A percentile compares a stretch with the other conserved stretches of the same genome.
phyloP scores from a whole-genome alignment of 2,888 invertebrate genomes.

The Andrena trimmerana region DNA sequence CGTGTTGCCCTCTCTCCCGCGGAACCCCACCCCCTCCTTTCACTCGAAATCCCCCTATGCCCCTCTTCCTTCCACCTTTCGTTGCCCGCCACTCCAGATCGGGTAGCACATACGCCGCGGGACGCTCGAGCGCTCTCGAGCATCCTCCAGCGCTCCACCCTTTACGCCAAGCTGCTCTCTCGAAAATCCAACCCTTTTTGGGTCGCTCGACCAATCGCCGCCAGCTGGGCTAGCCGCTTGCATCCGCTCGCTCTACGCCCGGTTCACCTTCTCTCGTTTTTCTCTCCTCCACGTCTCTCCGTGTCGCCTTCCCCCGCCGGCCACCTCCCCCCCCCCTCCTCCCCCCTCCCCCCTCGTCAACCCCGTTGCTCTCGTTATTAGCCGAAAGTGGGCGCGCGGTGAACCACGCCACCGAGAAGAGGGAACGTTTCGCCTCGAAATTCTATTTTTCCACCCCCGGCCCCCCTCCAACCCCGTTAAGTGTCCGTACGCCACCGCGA shows the following conservation, averaged over 20 bases:
- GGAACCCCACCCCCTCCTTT: conserved; percentile 2
- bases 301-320: conserved; percentile 27
- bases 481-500: conserved; percentile 43
- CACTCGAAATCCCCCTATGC: conserved; percentile 13
- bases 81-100: conserved; percentile 31
- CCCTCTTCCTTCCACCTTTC: background rate
- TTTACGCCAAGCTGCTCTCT: conserved; percentile 69
- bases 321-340: background rate
- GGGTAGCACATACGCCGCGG: conserved; percentile 60
- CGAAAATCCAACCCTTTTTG: conserved; percentile 75
- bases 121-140: conserved; percentile 62
- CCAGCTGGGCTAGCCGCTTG: conserved; percentile 32
- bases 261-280: conserved; percentile 6
- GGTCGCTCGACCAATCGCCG: conserved; percentile 70
- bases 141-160: conserved; percentile 80
- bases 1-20: conserved; percentile 61
- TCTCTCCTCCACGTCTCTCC: background rate
- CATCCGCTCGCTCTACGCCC: conserved; percentile 26
- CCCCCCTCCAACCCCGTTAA: background rate
- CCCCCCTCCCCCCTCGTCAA: background rate
- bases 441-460: conserved; percentile 36
- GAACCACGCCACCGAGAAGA: background rate
- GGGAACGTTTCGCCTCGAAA: conserved; percentile 30
- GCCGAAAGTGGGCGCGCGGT: conserved; percentile 23
- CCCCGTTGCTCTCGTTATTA: conserved; percentile 12